Conservation (phyloP, 2,888 invertebrate species). For the Eristalinus sepulchralis region DNA sequence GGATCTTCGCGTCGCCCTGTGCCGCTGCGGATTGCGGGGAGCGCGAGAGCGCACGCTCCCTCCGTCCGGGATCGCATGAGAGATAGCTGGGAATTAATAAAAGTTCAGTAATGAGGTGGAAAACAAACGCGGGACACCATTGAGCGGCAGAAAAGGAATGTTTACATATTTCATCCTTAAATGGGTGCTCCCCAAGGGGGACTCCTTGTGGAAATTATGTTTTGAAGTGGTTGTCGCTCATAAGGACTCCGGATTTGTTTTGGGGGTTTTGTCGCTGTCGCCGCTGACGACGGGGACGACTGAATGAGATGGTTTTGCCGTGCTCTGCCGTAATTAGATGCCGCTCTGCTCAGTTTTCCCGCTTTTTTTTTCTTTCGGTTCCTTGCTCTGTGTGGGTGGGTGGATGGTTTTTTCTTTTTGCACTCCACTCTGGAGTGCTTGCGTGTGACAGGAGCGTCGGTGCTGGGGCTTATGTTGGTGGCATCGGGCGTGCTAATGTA, state of each 20-base stretch:
- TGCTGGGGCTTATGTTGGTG: slow-evolving; percentile 18
- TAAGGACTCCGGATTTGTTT: slow-evolving; percentile 52
- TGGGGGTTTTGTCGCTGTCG: slow-evolving; percentile 18
- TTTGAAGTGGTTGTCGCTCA: slow-evolving; percentile 65
- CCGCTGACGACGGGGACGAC: not conserved
- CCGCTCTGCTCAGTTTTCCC: not conserved
- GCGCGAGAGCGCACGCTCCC: not conserved
- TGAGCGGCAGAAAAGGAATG: slow-evolving; percentile 10
- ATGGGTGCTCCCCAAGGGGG: slow-evolving; percentile 17
- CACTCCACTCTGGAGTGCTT: not conserved
- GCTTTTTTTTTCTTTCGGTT: not conserved
- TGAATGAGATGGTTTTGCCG: slow-evolving; percentile 18
- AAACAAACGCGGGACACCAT: slow-evolving; percentile 39
- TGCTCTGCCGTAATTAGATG: slow-evolving; percentile 35
- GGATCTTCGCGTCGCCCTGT: slow-evolving; percentile 45
- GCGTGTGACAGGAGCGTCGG: slow-evolving; percentile 17
- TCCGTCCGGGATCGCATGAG: slow-evolving; percentile 10
- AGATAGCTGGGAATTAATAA: slow-evolving; percentile 62
- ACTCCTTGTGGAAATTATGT: slow-evolving; percentile 42
- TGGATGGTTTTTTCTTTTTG: not conserved
- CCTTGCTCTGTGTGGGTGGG: not conserved
- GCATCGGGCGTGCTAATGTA: slow-evolving; percentile 48
- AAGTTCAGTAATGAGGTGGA: slow-evolving; percentile 62
- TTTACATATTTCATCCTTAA: slow-evolving; percentile 56
- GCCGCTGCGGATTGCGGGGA: not conserved